A percentile compares a stretch with the other conserved stretches of the same genome.
Evolutionary conservation across 2,888 invertebrate species (phyloP).

Genomic region (Himalopsyche tibetana): DNA sequence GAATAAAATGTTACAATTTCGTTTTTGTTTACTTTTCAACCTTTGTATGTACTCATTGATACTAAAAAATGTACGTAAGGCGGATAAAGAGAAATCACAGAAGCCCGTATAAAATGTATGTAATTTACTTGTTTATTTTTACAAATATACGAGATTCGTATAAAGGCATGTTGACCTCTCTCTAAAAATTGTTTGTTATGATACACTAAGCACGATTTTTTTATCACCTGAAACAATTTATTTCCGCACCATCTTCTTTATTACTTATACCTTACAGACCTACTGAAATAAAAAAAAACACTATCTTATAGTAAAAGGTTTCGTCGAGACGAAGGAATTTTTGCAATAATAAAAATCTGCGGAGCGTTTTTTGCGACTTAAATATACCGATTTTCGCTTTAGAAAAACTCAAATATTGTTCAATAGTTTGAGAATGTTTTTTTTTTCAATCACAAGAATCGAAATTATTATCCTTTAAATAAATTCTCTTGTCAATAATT

Average conservation of each 20-base stretch:
- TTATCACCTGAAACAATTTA: constrained; percentile 34
- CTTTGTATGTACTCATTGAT: background rate
- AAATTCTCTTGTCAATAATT: no score
- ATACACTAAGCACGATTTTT: constrained; percentile 37
- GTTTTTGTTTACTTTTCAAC: no score
- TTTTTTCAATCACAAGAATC: no score
- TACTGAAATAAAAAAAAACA: constrained; percentile 22
- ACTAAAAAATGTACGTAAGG: background rate
- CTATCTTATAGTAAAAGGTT: background rate
- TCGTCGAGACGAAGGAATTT: constrained; percentile 1
- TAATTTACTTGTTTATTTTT: constrained; percentile 38
- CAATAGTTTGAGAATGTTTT: no score
- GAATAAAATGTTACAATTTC: no score
- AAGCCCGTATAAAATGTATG: constrained; percentile 15
- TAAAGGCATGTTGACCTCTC: constrained; percentile 22
- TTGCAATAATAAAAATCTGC: background rate
- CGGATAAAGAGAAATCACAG: constrained; percentile 10
- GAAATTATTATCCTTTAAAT: no score
- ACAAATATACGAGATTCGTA: background rate
- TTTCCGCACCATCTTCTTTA: constrained; percentile 34
- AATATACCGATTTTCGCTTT: no score
- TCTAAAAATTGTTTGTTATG: constrained; percentile 34
- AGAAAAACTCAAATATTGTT: no score
- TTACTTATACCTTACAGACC: constrained; percentile 36
- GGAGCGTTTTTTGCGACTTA: no score